Evolutionary conservation across 2,113 vertebrate species (phyloP), one percentile per base, ranked within the genome.

Genomic region (Cephalopholis sonnerati): DNA sequence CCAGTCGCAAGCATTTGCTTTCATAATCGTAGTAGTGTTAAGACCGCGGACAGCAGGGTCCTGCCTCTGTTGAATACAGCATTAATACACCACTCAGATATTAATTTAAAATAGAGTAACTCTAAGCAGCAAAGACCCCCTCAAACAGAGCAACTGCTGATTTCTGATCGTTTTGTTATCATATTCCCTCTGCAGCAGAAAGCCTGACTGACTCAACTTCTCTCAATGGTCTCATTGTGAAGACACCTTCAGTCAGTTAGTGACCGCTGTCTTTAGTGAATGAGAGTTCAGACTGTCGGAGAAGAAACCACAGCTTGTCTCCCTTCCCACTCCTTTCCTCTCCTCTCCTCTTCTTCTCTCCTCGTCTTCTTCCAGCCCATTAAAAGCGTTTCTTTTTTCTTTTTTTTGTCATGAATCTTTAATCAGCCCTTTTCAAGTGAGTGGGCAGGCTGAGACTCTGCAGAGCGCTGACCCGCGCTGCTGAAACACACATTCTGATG

Each of bases 401-500:
- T 29, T 71, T 82, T 78, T 74, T 50, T 54, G 79, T 86, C 87
- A 91, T 92, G 83, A 93, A 93, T 93, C 79, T 92, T 93, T 93
- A 88, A 92, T 88, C 65, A 77, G 77, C 70, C 79, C 15, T 81
- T 89, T 92, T 87, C 76, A 74, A 87, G 25, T 76, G 81, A 89
- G 82, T 68, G 84, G 74, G 57, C 76, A 82, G 72, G 29, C 85
- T 54, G 75, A 79, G 74, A 77, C 82, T 89, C 78, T 61, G 75
- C 86, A 88, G 76, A 85, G 78, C 79, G n/a, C 84, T 76, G 84
- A 85, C 90, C 82, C 68, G 62, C 10, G 71, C 87, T 89, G 87
- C 92, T 83, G 87, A 89, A 85, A 85, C 87, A 90, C 77, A 81
- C 84, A 79, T 77, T 82, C 87, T 84, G 84, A 83, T 84, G 87